These are phyloP conservation scores for Parus major DNA, from an alignment of 2,113 vertebrate species.

Conservation along the genomic window DNA sequence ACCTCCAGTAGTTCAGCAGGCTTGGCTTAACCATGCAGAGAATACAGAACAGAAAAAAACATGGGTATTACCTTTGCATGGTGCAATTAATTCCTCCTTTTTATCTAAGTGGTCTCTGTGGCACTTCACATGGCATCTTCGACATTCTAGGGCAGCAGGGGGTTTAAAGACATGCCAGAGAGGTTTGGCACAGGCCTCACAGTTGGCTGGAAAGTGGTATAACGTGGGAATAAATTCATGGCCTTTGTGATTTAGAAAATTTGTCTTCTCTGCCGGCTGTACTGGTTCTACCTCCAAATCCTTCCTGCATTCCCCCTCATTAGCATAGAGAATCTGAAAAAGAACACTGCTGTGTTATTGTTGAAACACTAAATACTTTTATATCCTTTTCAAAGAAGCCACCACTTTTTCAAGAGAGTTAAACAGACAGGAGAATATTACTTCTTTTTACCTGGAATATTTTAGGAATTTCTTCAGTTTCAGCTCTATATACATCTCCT, in stretches of 20 bases:
- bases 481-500: slow-evolving; percentile 97
- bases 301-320: slow-evolving; percentile 97
- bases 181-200: slow-evolving; percentile 97
- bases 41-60: neutral
- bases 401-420: neutral
- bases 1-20: neutral
- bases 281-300: slow-evolving; percentile 89
- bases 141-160: slow-evolving; percentile 93
- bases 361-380: neutral
- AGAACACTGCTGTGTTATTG: neutral
- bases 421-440: neutral
- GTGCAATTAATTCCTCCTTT: slow-evolving; percentile 95
- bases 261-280: slow-evolving; percentile 91
- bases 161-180: slow-evolving; percentile 99
- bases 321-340: slow-evolving; percentile 94
- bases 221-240: slow-evolving; percentile 98
- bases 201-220: slow-evolving; percentile 98
- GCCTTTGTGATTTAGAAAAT: slow-evolving; percentile 95
- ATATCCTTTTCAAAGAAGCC: neutral
- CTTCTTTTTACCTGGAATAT: slow-evolving; percentile 92
- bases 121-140: slow-evolving; percentile 98
- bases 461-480: slow-evolving; percentile 96
- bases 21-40: neutral
- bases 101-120: slow-evolving; percentile 98
- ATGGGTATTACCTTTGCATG: slow-evolving; percentile 90